These are phyloP conservation scores for Choristoneura fumiferana DNA, from an alignment of 1,140 invertebrate genomes.

Conservation along the genomic window DNA sequence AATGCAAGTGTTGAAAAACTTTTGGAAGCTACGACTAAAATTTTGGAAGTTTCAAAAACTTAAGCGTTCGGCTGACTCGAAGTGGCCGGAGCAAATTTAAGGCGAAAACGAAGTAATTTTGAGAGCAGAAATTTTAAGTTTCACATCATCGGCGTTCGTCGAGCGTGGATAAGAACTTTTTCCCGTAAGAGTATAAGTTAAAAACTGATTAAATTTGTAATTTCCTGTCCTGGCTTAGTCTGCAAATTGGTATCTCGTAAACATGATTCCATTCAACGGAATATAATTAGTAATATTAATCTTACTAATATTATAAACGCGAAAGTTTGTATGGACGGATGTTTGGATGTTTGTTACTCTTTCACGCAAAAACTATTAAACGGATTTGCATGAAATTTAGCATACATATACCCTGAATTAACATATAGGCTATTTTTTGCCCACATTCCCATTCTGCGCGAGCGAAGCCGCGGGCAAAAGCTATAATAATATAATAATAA, in stretches of 20 bases:
- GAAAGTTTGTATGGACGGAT: too few relatives aligned
- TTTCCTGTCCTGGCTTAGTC: not conserved
- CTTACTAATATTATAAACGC: too few relatives aligned
- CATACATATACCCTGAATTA: too few relatives aligned
- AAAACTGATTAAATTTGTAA: not conserved
- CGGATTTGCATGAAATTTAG: too few relatives aligned
- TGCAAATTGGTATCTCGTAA: not conserved
- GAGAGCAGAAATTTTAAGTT: constrained; percentile 31
- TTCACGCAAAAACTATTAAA: too few relatives aligned
- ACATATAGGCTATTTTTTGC: too few relatives aligned
- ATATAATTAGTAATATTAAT: too few relatives aligned
- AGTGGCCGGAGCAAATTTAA: constrained; percentile 32
- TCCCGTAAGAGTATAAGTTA: not conserved
- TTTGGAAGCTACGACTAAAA: constrained; percentile 35
- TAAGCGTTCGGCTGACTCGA: constrained; percentile 33
- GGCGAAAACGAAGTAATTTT: constrained; percentile 37
- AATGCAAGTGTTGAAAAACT: constrained; percentile 57
- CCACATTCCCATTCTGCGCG: too few relatives aligned
- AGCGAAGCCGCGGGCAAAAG: too few relatives aligned
- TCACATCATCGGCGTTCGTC: constrained; percentile 25
- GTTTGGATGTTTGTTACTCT: too few relatives aligned
- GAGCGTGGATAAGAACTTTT: constrained; percentile 2
- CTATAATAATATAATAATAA: too few relatives aligned
- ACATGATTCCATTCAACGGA: too few relatives aligned
- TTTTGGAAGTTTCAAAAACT: constrained; percentile 30